A percentile compares a stretch with the other conserved stretches of the same genome.
Conservation (phyloP, 2,888 invertebrate species). For the Cylloceria caligata region DNA sequence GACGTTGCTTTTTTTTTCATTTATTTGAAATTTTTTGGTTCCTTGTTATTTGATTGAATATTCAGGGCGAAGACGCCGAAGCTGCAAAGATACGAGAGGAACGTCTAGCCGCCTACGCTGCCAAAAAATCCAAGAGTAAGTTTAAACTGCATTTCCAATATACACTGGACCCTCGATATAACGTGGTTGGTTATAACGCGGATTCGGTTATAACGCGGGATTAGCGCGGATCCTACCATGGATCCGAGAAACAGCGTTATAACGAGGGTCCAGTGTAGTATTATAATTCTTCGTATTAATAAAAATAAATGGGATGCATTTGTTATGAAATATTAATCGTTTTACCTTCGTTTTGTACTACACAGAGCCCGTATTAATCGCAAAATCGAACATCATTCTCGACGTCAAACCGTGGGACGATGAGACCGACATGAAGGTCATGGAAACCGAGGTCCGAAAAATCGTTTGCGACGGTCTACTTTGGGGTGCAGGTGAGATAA, state of each 20-base stretch:
- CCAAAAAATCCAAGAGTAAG: constrained; percentile 95
- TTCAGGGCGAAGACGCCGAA: constrained; percentile 89
- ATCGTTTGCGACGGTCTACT: constrained; percentile 94
- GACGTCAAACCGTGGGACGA: constrained; percentile 98
- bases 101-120: constrained; percentile 94
- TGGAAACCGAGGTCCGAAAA: constrained; percentile 93
- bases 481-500: constrained; percentile 93
- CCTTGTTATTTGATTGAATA: constrained; percentile 37
- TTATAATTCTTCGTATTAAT: too few species aligned
- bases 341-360: constrained; percentile 69
- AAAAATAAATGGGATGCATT: background rate
- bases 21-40: background rate
- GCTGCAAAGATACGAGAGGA: constrained; percentile 92
- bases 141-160: constrained; percentile 39
- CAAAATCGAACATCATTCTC: constrained; percentile 97
- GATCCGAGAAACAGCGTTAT: too few species aligned
- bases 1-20: constrained; percentile 18
- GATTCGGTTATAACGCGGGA: background rate
- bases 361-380: constrained; percentile 93
- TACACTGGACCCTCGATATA: too few species aligned
- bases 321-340: background rate
- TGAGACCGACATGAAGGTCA: constrained; percentile 95
- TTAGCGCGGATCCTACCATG: too few species aligned
- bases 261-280: too few species aligned
- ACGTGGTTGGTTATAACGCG: too few species aligned